Percentiles rank a stretch among this genome's conserved stretches.
phyloP scores from a whole-genome alignment of 1,140 invertebrate species.

The Uloborus diversus region DNA sequence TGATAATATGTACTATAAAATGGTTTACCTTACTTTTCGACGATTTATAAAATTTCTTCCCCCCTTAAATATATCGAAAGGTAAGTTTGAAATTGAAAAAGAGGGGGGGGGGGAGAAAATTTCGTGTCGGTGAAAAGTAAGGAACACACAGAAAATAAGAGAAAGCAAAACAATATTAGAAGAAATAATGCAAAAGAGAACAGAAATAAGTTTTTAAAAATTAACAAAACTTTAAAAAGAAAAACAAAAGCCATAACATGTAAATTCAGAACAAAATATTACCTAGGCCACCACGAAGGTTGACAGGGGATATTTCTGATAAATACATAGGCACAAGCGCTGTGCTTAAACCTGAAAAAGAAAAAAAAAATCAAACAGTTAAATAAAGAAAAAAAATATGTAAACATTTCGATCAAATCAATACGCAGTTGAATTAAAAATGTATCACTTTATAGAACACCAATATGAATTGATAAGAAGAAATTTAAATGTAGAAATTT shows the following conservation, averaged over 20 bases:
- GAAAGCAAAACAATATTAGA: not conserved
- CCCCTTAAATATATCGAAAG: too few species aligned
- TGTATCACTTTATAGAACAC: not conserved
- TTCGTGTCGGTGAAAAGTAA: not conserved
- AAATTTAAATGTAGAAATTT: too few species aligned
- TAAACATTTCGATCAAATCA: not conserved
- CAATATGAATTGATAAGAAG: too few species aligned
- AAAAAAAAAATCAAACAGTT: not conserved
- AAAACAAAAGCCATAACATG: too few species aligned
- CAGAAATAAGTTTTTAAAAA: too few species aligned
- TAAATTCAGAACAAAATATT: too few species aligned
- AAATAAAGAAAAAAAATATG: not conserved
- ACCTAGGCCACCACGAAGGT: constrained; percentile 83
- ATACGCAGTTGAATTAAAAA: not conserved
- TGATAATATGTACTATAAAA: too few species aligned
- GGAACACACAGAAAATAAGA: not conserved
- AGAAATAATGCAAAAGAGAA: not conserved
- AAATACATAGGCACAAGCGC: constrained; percentile 96
- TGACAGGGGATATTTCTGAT: constrained; percentile 94
- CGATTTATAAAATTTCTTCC: too few species aligned
- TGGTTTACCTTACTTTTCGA: too few species aligned
- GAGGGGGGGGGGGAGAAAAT: not conserved
- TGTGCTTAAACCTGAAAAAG: constrained; percentile 80
- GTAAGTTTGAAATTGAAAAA: too few species aligned
- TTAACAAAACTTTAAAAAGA: too few species aligned